Evolutionary conservation across 2,888 invertebrate species (phyloP).

Genomic region (Ceramica pisi): DNA sequence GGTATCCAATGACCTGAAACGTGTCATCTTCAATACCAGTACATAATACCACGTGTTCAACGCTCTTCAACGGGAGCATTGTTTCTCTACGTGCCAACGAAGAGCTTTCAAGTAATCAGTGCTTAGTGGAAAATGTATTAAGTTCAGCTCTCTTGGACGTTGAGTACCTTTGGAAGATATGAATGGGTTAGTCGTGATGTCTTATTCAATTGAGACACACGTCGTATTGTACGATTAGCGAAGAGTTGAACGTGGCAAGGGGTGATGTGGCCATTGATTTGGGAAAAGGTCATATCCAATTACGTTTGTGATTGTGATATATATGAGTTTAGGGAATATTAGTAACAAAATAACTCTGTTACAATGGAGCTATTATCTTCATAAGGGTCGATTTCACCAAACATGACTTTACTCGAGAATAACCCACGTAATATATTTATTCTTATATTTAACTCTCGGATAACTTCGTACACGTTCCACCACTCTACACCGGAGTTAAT

Average conservation of each 20-base stretch:
- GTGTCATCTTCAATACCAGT: not conserved
- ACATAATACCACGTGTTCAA: constrained; percentile 2
- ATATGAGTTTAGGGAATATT: not conserved
- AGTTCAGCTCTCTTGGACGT: constrained; percentile 11
- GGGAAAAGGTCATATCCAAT: not conserved
- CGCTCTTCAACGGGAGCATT: constrained; percentile 46
- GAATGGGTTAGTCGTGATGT: constrained; percentile 40
- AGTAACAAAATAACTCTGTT: not conserved
- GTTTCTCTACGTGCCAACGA: constrained; percentile 55
- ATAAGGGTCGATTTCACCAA: no score
- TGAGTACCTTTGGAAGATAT: constrained; percentile 29
- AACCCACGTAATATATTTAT: no score
- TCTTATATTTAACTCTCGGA: no score
- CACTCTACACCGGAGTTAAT: no score
- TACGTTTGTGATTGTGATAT: not conserved
- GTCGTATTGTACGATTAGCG: not conserved
- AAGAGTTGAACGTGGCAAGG: not conserved
- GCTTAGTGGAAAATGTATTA: constrained; percentile 54
- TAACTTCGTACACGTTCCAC: no score
- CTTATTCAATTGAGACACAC: not conserved
- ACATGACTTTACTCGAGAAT: no score
- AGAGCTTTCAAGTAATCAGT: constrained; percentile 60
- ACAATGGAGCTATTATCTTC: no score
- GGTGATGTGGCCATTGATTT: not conserved
- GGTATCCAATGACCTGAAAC: not conserved